A percentile compares a stretch with the other conserved stretches of the same genome.
Conservation (phyloP, 2,888 invertebrate species). For the Heliconius ismenius region DNA sequence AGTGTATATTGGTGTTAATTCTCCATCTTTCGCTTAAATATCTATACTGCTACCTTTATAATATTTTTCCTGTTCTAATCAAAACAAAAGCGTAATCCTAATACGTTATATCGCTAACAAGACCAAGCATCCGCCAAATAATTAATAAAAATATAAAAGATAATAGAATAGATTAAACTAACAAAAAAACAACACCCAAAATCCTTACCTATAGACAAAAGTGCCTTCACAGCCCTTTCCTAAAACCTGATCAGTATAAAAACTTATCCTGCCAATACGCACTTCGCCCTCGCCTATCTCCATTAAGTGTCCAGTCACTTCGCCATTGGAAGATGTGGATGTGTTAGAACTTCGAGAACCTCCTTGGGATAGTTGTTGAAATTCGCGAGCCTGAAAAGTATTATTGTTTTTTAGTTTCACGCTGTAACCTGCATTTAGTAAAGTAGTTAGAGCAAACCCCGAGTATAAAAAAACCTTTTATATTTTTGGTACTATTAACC, state of each 20-base stretch:
- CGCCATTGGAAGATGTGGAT: constrained; percentile 66
- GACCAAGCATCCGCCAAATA: neutral
- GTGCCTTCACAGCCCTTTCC: constrained; percentile 99
- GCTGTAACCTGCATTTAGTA: neutral
- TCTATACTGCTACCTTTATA: no score
- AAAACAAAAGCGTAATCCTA: no score
- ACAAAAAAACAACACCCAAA: neutral
- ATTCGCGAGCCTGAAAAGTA: constrained; percentile 80
- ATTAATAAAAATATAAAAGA: neutral
- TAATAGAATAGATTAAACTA: neutral
- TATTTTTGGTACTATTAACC: no score
- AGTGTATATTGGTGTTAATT: neutral
- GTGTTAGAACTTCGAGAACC: constrained; percentile 77
- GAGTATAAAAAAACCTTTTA: neutral
- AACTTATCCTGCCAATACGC: constrained; percentile 93
- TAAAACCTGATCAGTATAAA: constrained; percentile 90
- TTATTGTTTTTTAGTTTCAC: neutral
- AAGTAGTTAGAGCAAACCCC: neutral
- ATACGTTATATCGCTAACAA: no score
- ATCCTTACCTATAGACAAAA: constrained; percentile 92
- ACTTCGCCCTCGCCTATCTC: constrained; percentile 85
- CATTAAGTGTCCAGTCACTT: constrained; percentile 81
- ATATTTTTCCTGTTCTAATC: no score
- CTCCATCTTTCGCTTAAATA: no score
- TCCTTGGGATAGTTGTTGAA: constrained; percentile 85